These are phyloP conservation scores for Prenolepis imparis DNA, from an alignment of 2,888 invertebrate genomes.

Conservation along the genomic window DNA sequence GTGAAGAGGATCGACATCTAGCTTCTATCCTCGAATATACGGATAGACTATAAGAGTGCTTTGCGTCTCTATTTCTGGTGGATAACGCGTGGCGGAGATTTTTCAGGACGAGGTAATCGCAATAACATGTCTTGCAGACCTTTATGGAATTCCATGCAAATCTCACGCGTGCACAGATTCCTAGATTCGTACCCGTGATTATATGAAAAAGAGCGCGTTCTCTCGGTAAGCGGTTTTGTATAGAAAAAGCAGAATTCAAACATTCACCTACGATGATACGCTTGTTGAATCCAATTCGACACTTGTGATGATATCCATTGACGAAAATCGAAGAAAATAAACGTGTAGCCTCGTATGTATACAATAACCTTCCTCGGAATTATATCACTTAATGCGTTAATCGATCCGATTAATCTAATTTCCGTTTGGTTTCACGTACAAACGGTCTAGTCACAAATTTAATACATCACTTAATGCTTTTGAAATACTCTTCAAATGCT, in stretches of 20 bases:
- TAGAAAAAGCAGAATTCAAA: neutral
- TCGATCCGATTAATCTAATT: neutral
- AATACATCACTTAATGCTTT: too few relatives aligned
- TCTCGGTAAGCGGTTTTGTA: neutral
- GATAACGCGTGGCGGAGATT: constrained; percentile 67
- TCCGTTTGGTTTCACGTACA: too few relatives aligned
- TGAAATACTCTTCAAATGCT: too few relatives aligned
- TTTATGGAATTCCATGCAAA: constrained; percentile 68
- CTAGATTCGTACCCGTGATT: constrained; percentile 57
- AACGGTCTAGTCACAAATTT: too few relatives aligned
- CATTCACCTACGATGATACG: neutral
- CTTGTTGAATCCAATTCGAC: neutral
- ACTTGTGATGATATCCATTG: neutral
- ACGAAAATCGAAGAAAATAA: neutral
- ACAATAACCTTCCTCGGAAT: neutral
- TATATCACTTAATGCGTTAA: constrained; percentile 29
- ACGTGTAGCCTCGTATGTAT: neutral
- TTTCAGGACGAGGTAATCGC: constrained; percentile 65
- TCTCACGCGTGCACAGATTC: constrained; percentile 49
- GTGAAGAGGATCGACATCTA: neutral
- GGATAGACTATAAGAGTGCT: constrained; percentile 66
- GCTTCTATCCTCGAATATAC: constrained; percentile 11
- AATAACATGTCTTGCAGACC: constrained; percentile 75
- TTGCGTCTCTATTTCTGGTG: constrained; percentile 63
- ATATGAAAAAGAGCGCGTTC: constrained; percentile 11